Base-by-base conservation (phyloP, 2,888 invertebrate species). In the Cosmia trapezina region DNA sequence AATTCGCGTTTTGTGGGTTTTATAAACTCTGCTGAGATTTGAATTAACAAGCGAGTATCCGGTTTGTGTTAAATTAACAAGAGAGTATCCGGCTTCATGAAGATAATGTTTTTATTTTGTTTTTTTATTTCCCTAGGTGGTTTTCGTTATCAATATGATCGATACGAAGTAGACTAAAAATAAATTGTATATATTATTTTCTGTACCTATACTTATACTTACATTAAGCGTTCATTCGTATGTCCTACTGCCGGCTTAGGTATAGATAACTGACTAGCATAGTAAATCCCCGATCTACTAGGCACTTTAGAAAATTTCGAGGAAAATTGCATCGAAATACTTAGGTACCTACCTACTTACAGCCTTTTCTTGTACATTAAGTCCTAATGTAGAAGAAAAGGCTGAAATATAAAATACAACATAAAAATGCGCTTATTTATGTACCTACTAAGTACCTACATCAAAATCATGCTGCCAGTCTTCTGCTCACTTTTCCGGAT, bases 81-180 rank as follows among this genome's bases (percentile, higher is more conserved):
- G 41, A 41, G 41, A 41, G 41, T 41, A 41, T 41, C 41, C 41
- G 41, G 8, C 0, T 66, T 19, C 22, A 41, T n/a, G 8, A 72
- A 28, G 22, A 19, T 17, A 53, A 22, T 22, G 17, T 28, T 56
- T 33, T 43, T 12, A 5, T 43, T 22, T 73, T n/a, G 8, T 28
- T 49, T 22, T n/a, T 19, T 2, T 8, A n/a, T 28, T 37, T 19
- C 12, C 28, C 33, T 56, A 41, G 11, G 47, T 49, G 28, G 17
- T 51, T 57, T 51, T 37, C 11, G 12, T 57, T 59, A 73, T 77
- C 73, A 67, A 51, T 51, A n/a, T 11, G 1, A 77, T 77, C 43
- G 19, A 28, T 37, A 14, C 12, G 14, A 33, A 49, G 12, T 57
- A 51, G 6, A 51, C 14, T 17, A 49, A 33, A 33, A 57, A 37